Conservation (phyloP, 2,113 vertebrate genomes). For the Vulpes lagopus region DNA sequence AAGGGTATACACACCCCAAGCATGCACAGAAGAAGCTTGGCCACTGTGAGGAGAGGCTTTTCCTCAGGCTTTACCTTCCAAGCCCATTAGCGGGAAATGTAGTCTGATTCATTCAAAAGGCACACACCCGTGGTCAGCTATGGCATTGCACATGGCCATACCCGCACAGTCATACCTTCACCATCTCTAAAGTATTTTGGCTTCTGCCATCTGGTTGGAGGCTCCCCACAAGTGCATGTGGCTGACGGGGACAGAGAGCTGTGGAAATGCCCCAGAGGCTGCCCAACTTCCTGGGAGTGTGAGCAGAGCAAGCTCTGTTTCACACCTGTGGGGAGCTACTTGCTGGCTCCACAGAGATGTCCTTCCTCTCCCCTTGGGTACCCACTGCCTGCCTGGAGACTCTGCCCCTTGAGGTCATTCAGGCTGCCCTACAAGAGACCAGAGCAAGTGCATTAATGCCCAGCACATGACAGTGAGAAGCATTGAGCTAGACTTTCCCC, state of each 20-base stretch:
- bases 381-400: neutral
- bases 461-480: neutral
- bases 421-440: neutral
- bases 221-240: neutral
- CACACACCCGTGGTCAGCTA: too few relatives aligned
- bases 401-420: neutral
- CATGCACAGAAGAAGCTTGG: neutral
- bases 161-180: neutral
- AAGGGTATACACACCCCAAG: neutral
- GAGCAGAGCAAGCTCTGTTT: neutral
- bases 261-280: neutral
- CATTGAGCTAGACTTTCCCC: neutral
- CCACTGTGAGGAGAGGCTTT: neutral
- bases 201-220: neutral
- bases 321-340: neutral
- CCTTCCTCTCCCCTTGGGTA: neutral
- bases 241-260: neutral
- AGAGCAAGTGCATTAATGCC: neutral
- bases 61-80: neutral
- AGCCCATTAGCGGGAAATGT: neutral
- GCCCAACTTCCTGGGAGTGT: neutral
- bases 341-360: fast-evolving
- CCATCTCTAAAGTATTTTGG: neutral
- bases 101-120: neutral
- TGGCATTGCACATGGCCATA: fast-evolving